phyloP scores from a whole-genome alignment of 2,888 invertebrate genomes.

The Sarcophaga caerulescens region DNA sequence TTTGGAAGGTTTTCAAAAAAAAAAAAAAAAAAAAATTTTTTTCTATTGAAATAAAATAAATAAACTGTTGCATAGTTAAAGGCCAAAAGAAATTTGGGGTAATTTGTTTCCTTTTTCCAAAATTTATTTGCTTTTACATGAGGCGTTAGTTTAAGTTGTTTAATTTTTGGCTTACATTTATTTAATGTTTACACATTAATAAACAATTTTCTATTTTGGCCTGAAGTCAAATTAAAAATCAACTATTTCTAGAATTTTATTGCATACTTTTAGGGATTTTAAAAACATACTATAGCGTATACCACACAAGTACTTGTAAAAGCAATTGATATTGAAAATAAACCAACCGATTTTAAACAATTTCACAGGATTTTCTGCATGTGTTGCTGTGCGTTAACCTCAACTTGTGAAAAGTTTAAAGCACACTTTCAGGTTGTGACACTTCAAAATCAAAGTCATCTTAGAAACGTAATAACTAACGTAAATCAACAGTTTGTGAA shows the following conservation, averaged over 20 bases:
- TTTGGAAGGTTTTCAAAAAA: conserved; percentile 25
- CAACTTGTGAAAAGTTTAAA: neutral
- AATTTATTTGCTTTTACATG: neutral
- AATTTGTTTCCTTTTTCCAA: neutral
- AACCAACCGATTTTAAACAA: too few species aligned
- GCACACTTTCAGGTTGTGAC: conserved; percentile 25
- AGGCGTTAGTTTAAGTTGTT: too few species aligned
- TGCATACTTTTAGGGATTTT: conserved; percentile 21
- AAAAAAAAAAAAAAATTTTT: neutral
- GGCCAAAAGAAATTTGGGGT: neutral
- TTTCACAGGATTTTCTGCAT: too few species aligned
- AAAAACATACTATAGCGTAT: neutral
- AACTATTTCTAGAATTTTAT: neutral
- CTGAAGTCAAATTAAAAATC: neutral
- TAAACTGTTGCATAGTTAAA: conserved; percentile 61
- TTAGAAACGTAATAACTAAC: neutral
- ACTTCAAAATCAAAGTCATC: neutral
- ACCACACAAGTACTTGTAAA: too few species aligned
- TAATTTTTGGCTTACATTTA: neutral
- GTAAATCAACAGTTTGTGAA: neutral
- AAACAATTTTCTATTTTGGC: neutral
- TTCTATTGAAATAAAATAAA: neutral
- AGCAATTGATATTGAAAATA: too few species aligned
- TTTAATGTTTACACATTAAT: neutral
- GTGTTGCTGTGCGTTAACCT: neutral